Evolutionary conservation across 2,113 vertebrate species (phyloP).

Genomic region (Elephas maximus): DNA sequence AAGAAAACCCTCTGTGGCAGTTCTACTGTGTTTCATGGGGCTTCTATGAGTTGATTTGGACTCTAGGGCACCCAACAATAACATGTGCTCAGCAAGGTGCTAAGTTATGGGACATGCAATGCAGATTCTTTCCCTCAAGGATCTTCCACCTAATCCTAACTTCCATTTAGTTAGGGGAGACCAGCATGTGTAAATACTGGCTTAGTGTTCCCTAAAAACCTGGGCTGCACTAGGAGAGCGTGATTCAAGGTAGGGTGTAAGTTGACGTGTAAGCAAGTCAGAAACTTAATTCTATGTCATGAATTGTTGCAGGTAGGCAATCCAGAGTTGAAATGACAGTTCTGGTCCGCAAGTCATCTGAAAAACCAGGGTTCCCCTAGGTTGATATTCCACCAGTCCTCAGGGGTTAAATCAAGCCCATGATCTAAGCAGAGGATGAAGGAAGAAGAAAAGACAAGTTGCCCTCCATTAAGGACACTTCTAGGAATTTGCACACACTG

Average conservation of each 20-base stretch:
- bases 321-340: background rate
- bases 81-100: too few species aligned
- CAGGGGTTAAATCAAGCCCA: background rate
- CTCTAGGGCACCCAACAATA: too few species aligned
- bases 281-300: background rate
- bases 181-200: too few species aligned
- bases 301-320: background rate
- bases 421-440: background rate
- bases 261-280: background rate
- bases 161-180: too few species aligned
- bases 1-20: too few species aligned
- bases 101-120: too few species aligned
- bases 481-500: background rate
- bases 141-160: too few species aligned
- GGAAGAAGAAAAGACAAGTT: background rate
- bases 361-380: background rate
- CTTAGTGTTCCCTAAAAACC: too few species aligned
- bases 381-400: background rate
- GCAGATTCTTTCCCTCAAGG: too few species aligned
- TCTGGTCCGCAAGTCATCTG: background rate
- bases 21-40: too few species aligned
- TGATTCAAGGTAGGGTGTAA: background rate
- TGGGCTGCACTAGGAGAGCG: too few species aligned
- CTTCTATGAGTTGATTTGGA: too few species aligned
- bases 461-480: background rate